A percentile compares a stretch with the other conserved stretches of the same genome.
Conservation (phyloP, 2,113 vertebrate species). For the Microcebus griseorufus region DNA sequence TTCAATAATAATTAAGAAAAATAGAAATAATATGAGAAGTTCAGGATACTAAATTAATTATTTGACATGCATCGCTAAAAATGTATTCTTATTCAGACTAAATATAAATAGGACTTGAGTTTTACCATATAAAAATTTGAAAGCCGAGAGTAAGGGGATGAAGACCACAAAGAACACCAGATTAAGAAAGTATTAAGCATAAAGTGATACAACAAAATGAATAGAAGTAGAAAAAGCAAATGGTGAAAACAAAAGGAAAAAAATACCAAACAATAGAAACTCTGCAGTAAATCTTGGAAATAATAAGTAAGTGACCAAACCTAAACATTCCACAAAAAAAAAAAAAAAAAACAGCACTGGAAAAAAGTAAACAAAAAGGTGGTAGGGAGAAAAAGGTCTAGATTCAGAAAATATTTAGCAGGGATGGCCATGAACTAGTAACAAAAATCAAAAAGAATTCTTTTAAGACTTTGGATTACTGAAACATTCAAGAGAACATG, state of each 20-base stretch:
- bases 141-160: neutral
- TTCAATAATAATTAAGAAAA: conserved; percentile 5
- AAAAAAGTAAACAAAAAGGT: neutral
- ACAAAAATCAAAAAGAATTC: neutral
- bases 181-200: neutral
- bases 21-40: neutral
- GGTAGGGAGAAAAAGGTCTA: neutral
- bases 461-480: neutral
- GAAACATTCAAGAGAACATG: neutral
- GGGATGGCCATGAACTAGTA: neutral
- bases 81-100: neutral
- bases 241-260: neutral
- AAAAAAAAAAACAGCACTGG: neutral
- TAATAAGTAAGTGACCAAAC: neutral
- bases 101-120: neutral
- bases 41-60: neutral
- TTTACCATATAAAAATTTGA: neutral
- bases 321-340: neutral
- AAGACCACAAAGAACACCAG: neutral
- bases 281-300: neutral
- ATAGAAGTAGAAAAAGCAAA: neutral
- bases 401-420: conserved; percentile 7
- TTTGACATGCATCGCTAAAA: neutral
- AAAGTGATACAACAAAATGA: neutral
- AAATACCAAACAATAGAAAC: neutral